A percentile compares a stretch with the other conserved stretches of the same genome.
phyloP scores from a whole-genome alignment of 2,113 vertebrate genomes.

The Corythoichthys intestinalis region DNA sequence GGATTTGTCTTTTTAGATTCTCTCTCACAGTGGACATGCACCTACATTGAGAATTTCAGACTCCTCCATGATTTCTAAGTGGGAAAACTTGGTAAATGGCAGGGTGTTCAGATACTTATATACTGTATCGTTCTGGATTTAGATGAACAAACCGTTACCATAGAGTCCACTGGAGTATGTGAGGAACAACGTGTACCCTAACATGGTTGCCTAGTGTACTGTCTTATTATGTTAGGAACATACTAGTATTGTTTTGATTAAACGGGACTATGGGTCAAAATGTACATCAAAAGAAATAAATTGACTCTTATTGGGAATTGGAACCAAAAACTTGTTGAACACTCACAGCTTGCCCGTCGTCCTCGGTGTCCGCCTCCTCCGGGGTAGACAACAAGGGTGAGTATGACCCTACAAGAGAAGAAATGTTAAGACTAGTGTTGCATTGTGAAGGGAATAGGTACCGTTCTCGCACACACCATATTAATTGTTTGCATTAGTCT shows the following conservation, averaged over 20 bases:
- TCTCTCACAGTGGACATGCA: no score
- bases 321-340: not conserved
- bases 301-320: not conserved
- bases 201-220: not conserved
- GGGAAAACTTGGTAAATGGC: no score
- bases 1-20: no score
- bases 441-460: no score
- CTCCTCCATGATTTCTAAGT: no score
- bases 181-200: no score
- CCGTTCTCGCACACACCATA: no score
- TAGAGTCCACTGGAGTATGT: not conserved
- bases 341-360: constrained; percentile 79
- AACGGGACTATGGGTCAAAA: not conserved
- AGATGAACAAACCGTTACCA: not conserved
- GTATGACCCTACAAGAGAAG: constrained; percentile 68
- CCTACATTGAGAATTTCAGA: no score
- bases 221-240: not conserved
- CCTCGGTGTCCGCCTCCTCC: constrained; percentile 75
- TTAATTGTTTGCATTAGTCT: no score
- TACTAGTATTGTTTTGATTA: not conserved
- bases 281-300: not conserved
- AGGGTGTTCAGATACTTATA: no score
- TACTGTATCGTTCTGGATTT: no score
- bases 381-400: constrained; percentile 77
- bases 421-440: constrained; percentile 21